Evolutionary conservation across 1,140 invertebrate species (phyloP), one percentile per base, ranked within the genome.

Genomic region (Brachionus paranguensis): DNA sequence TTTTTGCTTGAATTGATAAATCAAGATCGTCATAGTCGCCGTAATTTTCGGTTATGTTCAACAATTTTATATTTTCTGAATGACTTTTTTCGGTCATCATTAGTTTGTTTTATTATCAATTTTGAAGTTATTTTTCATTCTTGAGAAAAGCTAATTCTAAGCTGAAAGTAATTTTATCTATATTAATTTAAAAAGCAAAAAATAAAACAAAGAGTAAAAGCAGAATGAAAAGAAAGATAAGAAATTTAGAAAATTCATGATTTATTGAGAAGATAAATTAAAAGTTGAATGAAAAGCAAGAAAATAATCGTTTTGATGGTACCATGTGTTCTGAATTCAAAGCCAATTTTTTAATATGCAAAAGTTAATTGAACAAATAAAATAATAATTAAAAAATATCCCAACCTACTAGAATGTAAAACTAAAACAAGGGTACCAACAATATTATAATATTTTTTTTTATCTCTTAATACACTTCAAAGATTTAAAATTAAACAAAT

Each of bases 241-340:
- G 53, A 60, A 60, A 8, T 24, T 60, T 60, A 60, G 53, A 60
- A 60, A 60, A 60, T 60, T 60, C 53, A 60, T 60, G 53, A 60
- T 60, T 60, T 60, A 60, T 60, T 60, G 53, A 60, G 53, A 20
- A 72, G 37, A 41, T 72, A 72, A 24, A 72, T 17, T 20, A 20
- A 72, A 68, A 68, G 27, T 33, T 43, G 17, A 72, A 72, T 43
- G 12, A 43, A 72, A 72, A 43, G 33, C 17, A 43, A 43, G 17
- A 43, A 41, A 43, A 11, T 20, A 72, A 72, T 72, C 37, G 41
- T 37, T 72, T 72, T 72, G 41, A 72, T 20, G 68, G 68, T 72
- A 72, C 68, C 68, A 72, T 72, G 68, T 72, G 68, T 72, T 72
- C 17, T 37, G 37, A 72, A 72, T 72, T n/a, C 12, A 72, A 2